Base-by-base conservation (phyloP, 2,888 invertebrate species). In the Carterocephalus palaemon region DNA sequence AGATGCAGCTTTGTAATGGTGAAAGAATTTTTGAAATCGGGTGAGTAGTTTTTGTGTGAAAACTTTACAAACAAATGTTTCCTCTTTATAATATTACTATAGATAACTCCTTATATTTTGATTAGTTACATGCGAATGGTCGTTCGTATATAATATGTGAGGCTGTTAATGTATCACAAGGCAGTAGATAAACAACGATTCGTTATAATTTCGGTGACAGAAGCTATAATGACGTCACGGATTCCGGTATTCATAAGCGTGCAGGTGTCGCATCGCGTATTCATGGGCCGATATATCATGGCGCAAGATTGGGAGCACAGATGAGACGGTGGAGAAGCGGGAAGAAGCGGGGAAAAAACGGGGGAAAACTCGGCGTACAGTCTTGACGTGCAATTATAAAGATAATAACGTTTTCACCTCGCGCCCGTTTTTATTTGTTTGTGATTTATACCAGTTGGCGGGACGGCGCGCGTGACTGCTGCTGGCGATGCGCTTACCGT, bases 341-440 rank as follows among this genome's bases (percentile, higher is more conserved):
- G 57, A 57, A 62, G 63, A 63, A 66, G 54, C 54, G 58, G 54
- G 52, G 68, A 62, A 37, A 37, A 45, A 31, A 59, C 58, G 61
- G 68, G 62, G 61, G 65, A 71, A 68, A 70, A 63, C 64, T 64
- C 68, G 62, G 61, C 62, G 59, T 60, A 62, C 60, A 62, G 65
- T 67, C 75, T 75, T 85, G 86, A 86, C 85, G 81, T 85, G 82
- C 86, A 86, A 86, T 86, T 86, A 86, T 81, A 86, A 82, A 84
- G 84, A 85, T 86, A 86, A 86, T 85, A 86, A 85, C 80, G 77
- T 80, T 84, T 82, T 82, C 84, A 81, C 76, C 80, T 80, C 77
- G 70, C 62, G 72, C 61, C 67, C 75, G 72, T 72, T 84, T 82
- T 84, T 85, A 84, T 83, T 83, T 82, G 79, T 81, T 73, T 70